Percentiles rank a stretch among this genome's conserved stretches.
These are phyloP conservation scores for Thripadectes ignobilis DNA, from an alignment of 2,797 vertebrate species.

Conservation along the genomic window DNA sequence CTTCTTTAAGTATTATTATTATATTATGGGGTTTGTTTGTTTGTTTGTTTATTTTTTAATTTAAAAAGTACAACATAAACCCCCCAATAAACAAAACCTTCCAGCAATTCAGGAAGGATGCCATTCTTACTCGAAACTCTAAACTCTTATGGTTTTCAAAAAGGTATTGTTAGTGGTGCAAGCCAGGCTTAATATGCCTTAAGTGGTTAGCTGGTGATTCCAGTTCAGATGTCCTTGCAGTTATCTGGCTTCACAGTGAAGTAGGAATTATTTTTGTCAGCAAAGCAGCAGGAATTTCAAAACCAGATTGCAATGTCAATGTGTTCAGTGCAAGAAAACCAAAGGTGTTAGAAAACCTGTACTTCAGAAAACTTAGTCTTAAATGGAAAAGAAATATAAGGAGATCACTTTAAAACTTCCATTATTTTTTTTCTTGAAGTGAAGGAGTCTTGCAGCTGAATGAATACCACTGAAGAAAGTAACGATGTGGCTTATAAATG, in stretches of 20 bases:
- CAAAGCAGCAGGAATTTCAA: not conserved
- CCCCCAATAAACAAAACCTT: not conserved
- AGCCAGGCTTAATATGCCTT: not conserved
- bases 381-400: not conserved
- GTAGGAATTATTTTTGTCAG: not conserved
- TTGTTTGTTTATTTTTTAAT: not conserved
- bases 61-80: not conserved
- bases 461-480: not conserved
- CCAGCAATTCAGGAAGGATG: not conserved
- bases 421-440: not conserved
- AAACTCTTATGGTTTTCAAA: no score
- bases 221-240: not conserved
- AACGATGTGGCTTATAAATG: not conserved
- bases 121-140: not conserved
- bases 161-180: not conserved
- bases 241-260: not conserved
- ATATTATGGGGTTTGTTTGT: accelerated
- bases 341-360: not conserved
- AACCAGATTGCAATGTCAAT: not conserved
- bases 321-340: not conserved
- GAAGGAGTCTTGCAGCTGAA: not conserved
- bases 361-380: not conserved
- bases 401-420: not conserved
- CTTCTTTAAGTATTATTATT: not conserved
- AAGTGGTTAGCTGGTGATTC: not conserved